Evolutionary conservation across 1,140 invertebrate species (phyloP).

Genomic region (Megathymus violae): DNA sequence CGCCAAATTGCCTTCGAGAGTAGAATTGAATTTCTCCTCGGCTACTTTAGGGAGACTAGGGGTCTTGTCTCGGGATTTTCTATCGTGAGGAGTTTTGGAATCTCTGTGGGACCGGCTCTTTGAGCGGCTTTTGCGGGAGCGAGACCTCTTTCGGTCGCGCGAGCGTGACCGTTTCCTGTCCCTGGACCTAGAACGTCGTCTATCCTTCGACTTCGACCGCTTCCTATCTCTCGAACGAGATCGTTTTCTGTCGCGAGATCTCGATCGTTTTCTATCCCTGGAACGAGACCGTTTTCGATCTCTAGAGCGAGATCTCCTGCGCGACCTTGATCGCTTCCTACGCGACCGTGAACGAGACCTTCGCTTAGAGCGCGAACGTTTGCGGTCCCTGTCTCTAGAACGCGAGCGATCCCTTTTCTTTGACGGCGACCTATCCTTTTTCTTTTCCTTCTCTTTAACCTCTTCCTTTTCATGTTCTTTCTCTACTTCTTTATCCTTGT

Average conservation of each 20-base stretch:
- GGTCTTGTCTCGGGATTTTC: conserved; percentile 71
- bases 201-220: conserved; percentile 69
- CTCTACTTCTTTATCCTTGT: conserved; percentile 61
- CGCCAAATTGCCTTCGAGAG: conserved; percentile 55
- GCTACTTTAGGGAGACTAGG: conserved; percentile 56
- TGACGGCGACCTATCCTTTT: conserved; percentile 77
- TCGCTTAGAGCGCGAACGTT: conserved; percentile 64
- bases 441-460: conserved; percentile 52
- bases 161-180: conserved; percentile 78
- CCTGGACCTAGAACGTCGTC: conserved; percentile 65
- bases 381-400: conserved; percentile 74
- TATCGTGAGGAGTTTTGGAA: conserved; percentile 68
- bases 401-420: conserved; percentile 80
- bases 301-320: conserved; percentile 67
- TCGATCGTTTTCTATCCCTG: conserved; percentile 70
- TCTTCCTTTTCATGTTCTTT: conserved; percentile 59
- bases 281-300: conserved; percentile 80
- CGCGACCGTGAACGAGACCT: conserved; percentile 61
- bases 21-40: conserved; percentile 58
- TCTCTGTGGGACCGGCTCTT: conserved; percentile 71
- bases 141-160: conserved; percentile 72
- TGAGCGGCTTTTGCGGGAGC: conserved; percentile 67
- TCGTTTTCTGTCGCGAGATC: conserved; percentile 74
- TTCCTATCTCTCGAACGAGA: conserved; percentile 78
- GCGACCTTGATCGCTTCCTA: conserved; percentile 62